Evolutionary conservation across 2,888 invertebrate genomes (phyloP), one percentile per base, ranked within the genome.

Genomic region (Lochmaea crataegi): DNA sequence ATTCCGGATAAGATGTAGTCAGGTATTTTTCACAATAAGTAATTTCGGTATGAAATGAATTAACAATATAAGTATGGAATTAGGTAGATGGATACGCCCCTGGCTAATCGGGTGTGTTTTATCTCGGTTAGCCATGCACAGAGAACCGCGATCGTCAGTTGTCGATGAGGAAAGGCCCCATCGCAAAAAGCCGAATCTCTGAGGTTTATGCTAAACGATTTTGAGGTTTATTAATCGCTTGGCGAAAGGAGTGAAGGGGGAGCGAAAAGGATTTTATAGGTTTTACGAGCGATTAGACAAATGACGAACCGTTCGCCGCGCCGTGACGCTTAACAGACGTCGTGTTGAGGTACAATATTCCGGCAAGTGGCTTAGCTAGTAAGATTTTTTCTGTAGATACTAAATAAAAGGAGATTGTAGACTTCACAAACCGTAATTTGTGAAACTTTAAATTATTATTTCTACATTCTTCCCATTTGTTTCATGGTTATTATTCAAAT

Each of bases 161-260:
- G 66, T 67, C 66, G 66, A 67, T 67, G 69, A 69, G 42, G 42
- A 38, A 63, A 63, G 42, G 12, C 61, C 61, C 61, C 41, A 18
- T 63, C 18, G 18, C 42, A 63, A 63, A 63, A 63, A 63, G 61
- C 61, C 38, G 42, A 63, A 63, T 63, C 61, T 63, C 64, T 57
- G 70, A 64, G 51, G 67, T 65, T 74, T 68, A 68, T 71, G 71
- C 73, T 67, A 68, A 74, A 71, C 65, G 68, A 42, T 70, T 70
- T 70, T 64, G 71, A 71, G 67, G 74, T 71, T 60, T 65, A 74
- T 68, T 71, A 74, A 74, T 71, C 64, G 71, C n/a, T 65, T 60
- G 57, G 26, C 57, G 42, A 61, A 57, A 56, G 70, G 64, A 32
- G 32, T 22, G 45, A 57, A 57, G 64, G 45, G 64, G 70, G 56